Conservation (phyloP, 2,113 vertebrate species). For the Podarcis raffonei region DNA sequence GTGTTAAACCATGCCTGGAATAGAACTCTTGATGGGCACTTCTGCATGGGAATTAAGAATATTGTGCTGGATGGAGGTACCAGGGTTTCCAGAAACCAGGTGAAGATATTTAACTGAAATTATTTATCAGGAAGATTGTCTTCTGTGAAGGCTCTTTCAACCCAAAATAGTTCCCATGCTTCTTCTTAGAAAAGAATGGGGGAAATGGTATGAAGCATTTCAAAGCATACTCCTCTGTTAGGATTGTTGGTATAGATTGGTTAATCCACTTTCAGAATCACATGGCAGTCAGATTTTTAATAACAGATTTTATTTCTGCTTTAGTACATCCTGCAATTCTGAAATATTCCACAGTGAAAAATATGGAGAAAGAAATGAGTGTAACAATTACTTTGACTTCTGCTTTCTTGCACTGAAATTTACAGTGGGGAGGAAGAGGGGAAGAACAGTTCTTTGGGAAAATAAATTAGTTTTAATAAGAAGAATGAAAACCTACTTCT, state of each 20-base stretch:
- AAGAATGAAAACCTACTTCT: conserved; percentile 5
- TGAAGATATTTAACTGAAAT: not conserved
- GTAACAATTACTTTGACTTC: not conserved
- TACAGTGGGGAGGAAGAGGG: rapidly evolving
- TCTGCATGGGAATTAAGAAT: not conserved
- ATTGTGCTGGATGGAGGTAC: not conserved
- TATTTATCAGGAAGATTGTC: not conserved
- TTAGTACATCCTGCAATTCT: conserved; percentile 5
- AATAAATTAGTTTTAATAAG: not conserved
- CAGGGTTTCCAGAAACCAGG: not conserved
- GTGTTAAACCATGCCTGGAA: not conserved
- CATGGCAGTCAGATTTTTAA: not conserved
- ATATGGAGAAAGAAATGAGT: not conserved
- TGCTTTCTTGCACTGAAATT: conserved; percentile 2
- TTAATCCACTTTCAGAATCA: not conserved
- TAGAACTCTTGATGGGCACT: not conserved
- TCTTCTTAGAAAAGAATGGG: not conserved
- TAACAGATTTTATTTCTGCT: not conserved
- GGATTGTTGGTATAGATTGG: not conserved
- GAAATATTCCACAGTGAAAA: rapidly evolving
- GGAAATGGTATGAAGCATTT: rapidly evolving
- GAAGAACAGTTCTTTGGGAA: not conserved
- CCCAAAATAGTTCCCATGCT: not conserved
- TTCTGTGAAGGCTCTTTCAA: not conserved
- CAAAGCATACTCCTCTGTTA: not conserved